Evolutionary conservation across 1,140 invertebrate genomes (phyloP), one percentile per base, ranked within the genome.

Genomic region (Tetraneura akinire): DNA sequence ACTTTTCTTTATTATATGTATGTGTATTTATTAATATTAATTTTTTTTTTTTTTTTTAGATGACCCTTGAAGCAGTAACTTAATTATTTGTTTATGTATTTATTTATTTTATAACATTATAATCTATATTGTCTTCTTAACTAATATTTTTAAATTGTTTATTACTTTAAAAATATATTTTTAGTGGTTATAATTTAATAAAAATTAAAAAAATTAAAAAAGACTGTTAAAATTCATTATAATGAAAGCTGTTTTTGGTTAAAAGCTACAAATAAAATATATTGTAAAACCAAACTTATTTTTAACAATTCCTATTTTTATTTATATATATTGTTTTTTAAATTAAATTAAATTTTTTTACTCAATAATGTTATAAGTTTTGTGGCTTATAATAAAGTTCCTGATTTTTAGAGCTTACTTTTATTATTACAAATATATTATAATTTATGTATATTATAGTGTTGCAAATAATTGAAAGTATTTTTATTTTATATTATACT

Each of bases 21-120:
- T n/a, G n/a, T n/a, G n/a, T n/a, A n/a, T n/a, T n/a, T n/a, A n/a
- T n/a, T n/a, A n/a, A n/a, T 37, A 37, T 37, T 37, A 37, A 37
- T 37, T 37, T 4, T 37, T 68, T 57, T 57, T 74, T 42, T 42
- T 55, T 37, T 76, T 76, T 76, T 76, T 42, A 76, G 71, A 76
- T 76, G 71, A 76, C 51, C 71, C 71, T 76, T 76, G 51, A 76
- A 57, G 71, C 71, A 57, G 71, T 76, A 57, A 57, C n/a, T 57
- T 74, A 23, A 32, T 74, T 76, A 14, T 42, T 76, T 57, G 11
- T 37, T 76, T 71, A 18, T 57, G 32, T 76, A 76, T 57, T 76
- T 74, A 74, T 74, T 74, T 76, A 57, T 76, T 76, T 76, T 76
- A 26, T 57, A 76, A 76, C 71, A 55, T 74, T 74, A 74, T 76